A percentile compares a stretch with the other conserved stretches of the same genome.
Conservation (phyloP, 2,113 vertebrate species). For the Tetrao urogallus region DNA sequence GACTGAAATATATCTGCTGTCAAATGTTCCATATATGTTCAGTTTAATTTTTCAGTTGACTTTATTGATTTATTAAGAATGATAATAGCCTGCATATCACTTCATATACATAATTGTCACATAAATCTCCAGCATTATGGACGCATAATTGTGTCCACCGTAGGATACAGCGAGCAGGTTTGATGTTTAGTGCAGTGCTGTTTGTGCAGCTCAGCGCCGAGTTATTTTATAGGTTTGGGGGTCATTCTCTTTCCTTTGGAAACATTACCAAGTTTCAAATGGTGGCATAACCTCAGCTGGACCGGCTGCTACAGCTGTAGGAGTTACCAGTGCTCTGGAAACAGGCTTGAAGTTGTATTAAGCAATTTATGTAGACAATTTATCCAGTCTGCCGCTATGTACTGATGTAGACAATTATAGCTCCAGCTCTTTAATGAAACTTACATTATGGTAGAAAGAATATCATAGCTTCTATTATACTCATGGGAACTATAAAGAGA, state of each 20-base stretch:
- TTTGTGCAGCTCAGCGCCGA: background rate
- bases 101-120: slow-evolving; percentile 51
- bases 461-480: slow-evolving; percentile 75
- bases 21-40: slow-evolving; percentile 44
- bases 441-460: slow-evolving; percentile 75
- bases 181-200: background rate
- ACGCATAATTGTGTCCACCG: background rate
- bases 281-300: background rate
- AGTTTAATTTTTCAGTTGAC: slow-evolving; percentile 70
- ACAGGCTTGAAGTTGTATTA: slow-evolving; percentile 53
- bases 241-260: rapidly evolving
- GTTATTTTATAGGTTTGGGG: background rate
- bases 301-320: background rate
- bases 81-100: slow-evolving; percentile 45
- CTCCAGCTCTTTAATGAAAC: slow-evolving; percentile 76
- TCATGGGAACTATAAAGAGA: slow-evolving; percentile 77
- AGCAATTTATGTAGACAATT: slow-evolving; percentile 70
- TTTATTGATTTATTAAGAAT: slow-evolving; percentile 70
- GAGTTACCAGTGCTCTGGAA: slow-evolving; percentile 37
- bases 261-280: background rate
- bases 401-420: slow-evolving; percentile 78
- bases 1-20: slow-evolving; percentile 47
- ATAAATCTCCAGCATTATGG: slow-evolving; percentile 41
- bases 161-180: background rate
- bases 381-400: slow-evolving; percentile 61